These are phyloP conservation scores for Pasiphila rectangulata DNA, from an alignment of 2,888 invertebrate species.

Conservation along the genomic window DNA sequence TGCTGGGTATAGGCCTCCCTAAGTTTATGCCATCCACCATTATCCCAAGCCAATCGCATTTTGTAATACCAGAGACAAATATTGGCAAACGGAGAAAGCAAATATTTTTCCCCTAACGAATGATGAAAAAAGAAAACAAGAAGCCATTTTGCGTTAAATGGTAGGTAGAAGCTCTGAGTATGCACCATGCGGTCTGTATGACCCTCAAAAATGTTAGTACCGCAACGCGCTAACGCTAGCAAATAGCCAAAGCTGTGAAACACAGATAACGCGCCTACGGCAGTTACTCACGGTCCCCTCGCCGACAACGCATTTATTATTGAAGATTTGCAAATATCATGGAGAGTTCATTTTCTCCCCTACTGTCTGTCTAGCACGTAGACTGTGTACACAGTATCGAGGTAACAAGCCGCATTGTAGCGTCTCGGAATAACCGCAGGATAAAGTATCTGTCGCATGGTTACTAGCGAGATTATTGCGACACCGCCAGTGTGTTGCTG, in stretches of 20 bases:
- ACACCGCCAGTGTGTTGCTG: constrained; percentile 46
- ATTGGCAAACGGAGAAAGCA: too few species aligned
- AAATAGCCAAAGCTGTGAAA: constrained; percentile 46
- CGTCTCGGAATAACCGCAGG: constrained; percentile 46
- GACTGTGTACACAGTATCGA: constrained; percentile 30
- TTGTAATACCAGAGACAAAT: too few species aligned
- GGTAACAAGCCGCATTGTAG: constrained; percentile 39
- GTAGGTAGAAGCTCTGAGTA: too few species aligned
- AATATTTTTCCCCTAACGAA: too few species aligned
- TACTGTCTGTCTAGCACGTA: constrained; percentile 45
- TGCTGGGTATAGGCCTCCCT: too few species aligned
- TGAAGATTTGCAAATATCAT: constrained; percentile 67
- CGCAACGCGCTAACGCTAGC: constrained; percentile 19
- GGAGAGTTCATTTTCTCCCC: constrained; percentile 49
- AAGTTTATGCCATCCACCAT: too few species aligned
- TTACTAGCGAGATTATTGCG: constrained; percentile 49
- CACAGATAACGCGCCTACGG: constrained; percentile 52
- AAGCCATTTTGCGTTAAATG: too few species aligned
- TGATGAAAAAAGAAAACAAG: too few species aligned
- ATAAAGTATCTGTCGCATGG: constrained; percentile 51
- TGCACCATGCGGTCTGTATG: too few species aligned
- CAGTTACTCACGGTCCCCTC: constrained; percentile 42
- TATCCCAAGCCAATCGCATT: too few species aligned
- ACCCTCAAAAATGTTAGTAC: constrained; percentile 5
- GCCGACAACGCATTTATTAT: constrained; percentile 61